Evolutionary conservation across 2,888 invertebrate genomes (phyloP).

Genomic region (Fissipunctia ypsillon): DNA sequence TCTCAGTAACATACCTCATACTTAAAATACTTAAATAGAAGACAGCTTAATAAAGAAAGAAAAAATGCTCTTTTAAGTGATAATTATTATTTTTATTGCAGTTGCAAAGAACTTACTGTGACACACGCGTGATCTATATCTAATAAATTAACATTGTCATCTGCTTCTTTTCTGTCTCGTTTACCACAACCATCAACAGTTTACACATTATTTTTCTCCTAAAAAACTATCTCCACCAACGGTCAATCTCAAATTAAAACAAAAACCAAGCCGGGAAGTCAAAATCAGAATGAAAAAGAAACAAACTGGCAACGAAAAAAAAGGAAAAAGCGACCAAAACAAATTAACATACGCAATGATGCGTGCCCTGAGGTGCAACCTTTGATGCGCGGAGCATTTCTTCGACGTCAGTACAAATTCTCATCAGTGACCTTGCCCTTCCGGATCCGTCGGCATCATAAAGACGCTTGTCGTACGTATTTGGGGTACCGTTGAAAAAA

Average conservation of each 20-base stretch:
- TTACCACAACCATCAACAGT: too few relatives aligned
- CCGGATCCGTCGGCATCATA: conserved; percentile 75
- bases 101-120: background rate
- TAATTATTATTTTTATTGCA: background rate
- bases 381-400: conserved; percentile 61
- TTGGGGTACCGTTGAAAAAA: conserved; percentile 60
- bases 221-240: background rate
- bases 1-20: too few relatives aligned
- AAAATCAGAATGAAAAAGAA: conserved; percentile 35
- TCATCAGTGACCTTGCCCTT: conserved; percentile 76
- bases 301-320: conserved; percentile 18
- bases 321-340: conserved; percentile 29
- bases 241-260: background rate
- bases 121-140: background rate
- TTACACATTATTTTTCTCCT: too few relatives aligned
- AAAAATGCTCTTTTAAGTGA: background rate
- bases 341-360: conserved; percentile 56
- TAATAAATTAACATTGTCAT: background rate
- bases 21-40: too few relatives aligned
- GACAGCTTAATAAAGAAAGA: background rate
- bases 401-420: conserved; percentile 58
- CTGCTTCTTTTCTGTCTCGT: background rate
- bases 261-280: conserved; percentile 25
- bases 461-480: conserved; percentile 67
- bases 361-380: conserved; percentile 51